Conservation (phyloP, 2,888 invertebrate genomes). For the Empis stercorea region DNA sequence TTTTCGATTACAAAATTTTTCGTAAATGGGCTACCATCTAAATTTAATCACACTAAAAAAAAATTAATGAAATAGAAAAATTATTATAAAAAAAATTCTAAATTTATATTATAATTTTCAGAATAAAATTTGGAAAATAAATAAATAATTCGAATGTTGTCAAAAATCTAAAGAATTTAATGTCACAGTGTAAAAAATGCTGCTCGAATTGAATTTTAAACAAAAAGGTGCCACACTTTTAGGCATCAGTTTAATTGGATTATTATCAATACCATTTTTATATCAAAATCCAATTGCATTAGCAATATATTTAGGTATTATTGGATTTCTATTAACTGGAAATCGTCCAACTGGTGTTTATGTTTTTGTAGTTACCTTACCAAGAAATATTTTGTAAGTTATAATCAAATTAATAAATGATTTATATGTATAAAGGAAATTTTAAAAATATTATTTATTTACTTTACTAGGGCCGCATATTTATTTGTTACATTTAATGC, state of each 20-base stretch:
- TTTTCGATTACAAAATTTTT: too few relatives aligned
- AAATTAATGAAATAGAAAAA: too few relatives aligned
- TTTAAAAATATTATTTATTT: neutral
- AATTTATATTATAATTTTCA: too few relatives aligned
- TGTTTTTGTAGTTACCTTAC: constrained; percentile 21
- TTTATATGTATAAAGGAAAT: too few relatives aligned
- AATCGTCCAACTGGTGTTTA: constrained; percentile 23
- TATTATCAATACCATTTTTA: constrained; percentile 17
- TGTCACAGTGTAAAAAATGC: constrained; percentile 11
- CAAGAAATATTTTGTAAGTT: constrained; percentile 29
- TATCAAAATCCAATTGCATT: constrained; percentile 20
- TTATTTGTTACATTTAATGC: constrained; percentile 42
- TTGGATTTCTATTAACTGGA: constrained; percentile 24
- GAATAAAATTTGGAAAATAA: too few relatives aligned
- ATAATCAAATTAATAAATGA: too few relatives aligned
- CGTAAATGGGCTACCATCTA: too few relatives aligned
- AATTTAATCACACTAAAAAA: too few relatives aligned
- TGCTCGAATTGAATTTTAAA: constrained; percentile 26
- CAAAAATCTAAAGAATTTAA: too few relatives aligned
- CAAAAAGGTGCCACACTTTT: constrained; percentile 25
- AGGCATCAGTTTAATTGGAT: constrained; percentile 19
- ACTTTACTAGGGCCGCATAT: constrained; percentile 37
- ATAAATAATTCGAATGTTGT: too few relatives aligned
- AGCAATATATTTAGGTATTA: constrained; percentile 19
- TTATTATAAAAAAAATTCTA: too few relatives aligned